Conservation (phyloP, 2,113 vertebrate genomes). For the Athene noctua region DNA sequence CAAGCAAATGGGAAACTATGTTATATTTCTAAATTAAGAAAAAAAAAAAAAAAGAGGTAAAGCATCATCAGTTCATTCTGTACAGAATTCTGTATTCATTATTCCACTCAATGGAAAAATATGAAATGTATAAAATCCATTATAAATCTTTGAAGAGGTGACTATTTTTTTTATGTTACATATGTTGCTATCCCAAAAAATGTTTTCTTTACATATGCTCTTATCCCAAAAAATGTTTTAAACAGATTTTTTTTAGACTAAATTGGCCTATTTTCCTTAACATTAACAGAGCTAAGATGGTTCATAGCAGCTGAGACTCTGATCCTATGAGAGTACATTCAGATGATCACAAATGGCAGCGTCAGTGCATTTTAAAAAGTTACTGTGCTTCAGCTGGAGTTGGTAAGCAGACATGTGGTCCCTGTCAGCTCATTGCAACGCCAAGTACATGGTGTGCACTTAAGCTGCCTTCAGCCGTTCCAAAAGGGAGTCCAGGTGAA, state of each 20-base stretch:
- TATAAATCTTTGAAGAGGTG: neutral
- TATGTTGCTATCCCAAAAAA: neutral
- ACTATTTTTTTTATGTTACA: neutral
- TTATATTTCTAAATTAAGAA: neutral
- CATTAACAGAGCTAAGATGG: neutral
- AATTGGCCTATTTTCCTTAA: neutral
- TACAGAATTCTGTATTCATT: neutral
- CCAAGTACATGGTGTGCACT: slow-evolving; percentile 9
- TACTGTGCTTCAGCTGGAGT: neutral
- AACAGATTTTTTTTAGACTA: neutral
- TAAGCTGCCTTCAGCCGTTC: neutral
- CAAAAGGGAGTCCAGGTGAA: slow-evolving; percentile 11
- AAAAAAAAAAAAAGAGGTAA: neutral
- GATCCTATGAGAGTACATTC: neutral
- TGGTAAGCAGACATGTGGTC: slow-evolving; percentile 14
- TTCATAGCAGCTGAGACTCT: neutral
- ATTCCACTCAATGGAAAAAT: neutral
- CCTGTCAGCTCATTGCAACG: neutral
- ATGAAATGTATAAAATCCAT: neutral
- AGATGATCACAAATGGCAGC: neutral
- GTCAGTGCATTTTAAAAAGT: neutral
- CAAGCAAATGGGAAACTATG: neutral
- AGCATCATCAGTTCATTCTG: neutral
- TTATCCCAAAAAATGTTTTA: neutral
- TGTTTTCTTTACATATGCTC: neutral